These are phyloP conservation scores for Sicus ferrugineus DNA, from an alignment of 2,888 invertebrate species.

Conservation along the genomic window DNA sequence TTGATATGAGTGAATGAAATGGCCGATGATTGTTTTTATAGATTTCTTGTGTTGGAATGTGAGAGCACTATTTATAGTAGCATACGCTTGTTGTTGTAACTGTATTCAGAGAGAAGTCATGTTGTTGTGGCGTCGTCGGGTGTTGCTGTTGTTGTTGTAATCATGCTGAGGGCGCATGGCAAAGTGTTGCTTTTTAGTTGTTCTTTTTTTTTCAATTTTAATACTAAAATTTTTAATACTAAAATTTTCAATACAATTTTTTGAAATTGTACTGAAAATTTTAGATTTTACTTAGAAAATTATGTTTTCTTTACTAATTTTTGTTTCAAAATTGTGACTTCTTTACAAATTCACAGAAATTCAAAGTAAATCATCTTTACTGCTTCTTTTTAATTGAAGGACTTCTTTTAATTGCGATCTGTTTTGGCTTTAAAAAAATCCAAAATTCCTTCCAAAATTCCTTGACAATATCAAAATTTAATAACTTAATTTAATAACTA, in stretches of 20 bases:
- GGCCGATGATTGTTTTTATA: conserved; percentile 62
- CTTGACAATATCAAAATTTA: too few species aligned
- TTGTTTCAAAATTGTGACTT: too few species aligned
- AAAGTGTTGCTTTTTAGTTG: neutral
- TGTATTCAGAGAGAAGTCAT: neutral
- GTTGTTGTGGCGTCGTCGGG: neutral
- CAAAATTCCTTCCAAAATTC: too few species aligned
- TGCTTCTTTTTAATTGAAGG: too few species aligned
- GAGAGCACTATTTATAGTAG: conserved; percentile 41
- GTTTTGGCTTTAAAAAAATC: too few species aligned
- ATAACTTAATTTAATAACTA: too few species aligned
- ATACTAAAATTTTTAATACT: neutral
- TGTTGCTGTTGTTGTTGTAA: conserved; percentile 7
- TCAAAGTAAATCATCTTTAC: too few species aligned
- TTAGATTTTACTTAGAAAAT: too few species aligned
- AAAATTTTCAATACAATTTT: neutral
- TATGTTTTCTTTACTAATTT: too few species aligned
- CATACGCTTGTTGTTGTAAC: neutral
- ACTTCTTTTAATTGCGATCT: too few species aligned
- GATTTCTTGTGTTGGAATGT: conserved; percentile 53
- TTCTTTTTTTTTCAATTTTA: neutral
- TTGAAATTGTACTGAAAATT: too few species aligned
- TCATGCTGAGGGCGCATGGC: conserved; percentile 30
- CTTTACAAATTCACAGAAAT: too few species aligned
- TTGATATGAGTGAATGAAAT: conserved; percentile 53